Base-by-base conservation (phyloP, 2,113 vertebrate species). In the Colossoma macropomum region DNA sequence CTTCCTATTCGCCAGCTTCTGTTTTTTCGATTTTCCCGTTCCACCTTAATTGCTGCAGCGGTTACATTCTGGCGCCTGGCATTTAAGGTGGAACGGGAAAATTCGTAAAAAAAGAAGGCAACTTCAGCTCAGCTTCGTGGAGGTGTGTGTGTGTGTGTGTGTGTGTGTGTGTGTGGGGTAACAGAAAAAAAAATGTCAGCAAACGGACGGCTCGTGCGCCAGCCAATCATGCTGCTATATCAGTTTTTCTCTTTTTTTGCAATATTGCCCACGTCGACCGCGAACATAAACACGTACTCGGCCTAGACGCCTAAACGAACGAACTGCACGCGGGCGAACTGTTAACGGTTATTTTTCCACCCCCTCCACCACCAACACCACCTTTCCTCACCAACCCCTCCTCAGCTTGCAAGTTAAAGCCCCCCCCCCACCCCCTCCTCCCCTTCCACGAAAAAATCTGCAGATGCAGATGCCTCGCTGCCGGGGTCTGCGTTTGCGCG, bases 391-490 rank as follows among this genome's bases (percentile, higher is more conserved):
- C 11, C 50, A 52, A 52, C 54, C 54, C 23, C 23, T 59, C 23
- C 54, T 59, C 8, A 21, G 54, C 16, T 17, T 81, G 90, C 90
- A 89, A 90, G 89, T 92, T 92, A 82, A 88, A 87, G 87, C 63
- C 13, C 63, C 63, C 50, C 50, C 54, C 54, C 23, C 25, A 11
- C 59, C 59, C 59, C n/a, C 4, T 11, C n/a, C n/a, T 27, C n/a
- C 59, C 48, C 30, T 23, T 3, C 50, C 15, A 19, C 15, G 21
- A 56, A 69, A 32, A 21, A 69, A 69, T 81, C 34, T 77, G 89
- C 73, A 90, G 80, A 87, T 87, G 88, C 91, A 90, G 91, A 92
- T 89, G 90, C 89, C 90, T 89, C 45, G 59, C 78, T 84, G 82
- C 45, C 71, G 41, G 52, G 71, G 60, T 41, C 45, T 69, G 79